Evolutionary conservation across 1,140 invertebrate species (phyloP).

Genomic region (Xylocopa sonorina): DNA sequence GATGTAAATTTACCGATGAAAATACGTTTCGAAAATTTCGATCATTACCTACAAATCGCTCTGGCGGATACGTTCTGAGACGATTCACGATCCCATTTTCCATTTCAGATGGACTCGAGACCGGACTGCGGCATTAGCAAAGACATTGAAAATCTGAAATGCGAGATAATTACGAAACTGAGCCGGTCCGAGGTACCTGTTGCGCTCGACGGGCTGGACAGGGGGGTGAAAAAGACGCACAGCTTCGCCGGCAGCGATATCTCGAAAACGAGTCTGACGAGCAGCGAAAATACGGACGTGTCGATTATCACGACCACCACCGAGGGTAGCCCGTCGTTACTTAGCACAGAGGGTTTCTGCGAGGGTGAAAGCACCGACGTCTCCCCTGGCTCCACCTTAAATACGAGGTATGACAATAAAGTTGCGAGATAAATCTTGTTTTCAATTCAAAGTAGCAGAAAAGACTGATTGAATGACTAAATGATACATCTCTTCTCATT

Average conservation of each 20-base stretch:
- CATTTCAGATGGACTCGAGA: constrained; percentile 39
- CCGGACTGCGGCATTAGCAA: constrained; percentile 68
- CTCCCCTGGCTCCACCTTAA: constrained; percentile 75
- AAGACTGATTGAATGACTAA: too few species aligned
- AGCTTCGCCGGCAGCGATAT: constrained; percentile 80
- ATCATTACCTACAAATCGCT: too few species aligned
- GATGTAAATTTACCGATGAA: too few species aligned
- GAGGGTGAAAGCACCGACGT: constrained; percentile 78
- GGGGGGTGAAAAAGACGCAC: constrained; percentile 76
- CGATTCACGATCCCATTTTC: neutral
- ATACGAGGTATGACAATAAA: too few species aligned
- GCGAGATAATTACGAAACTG: constrained; percentile 76
- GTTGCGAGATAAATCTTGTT: too few species aligned
- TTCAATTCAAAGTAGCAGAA: too few species aligned
- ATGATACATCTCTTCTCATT: too few species aligned
- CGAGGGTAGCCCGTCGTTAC: constrained; percentile 77
- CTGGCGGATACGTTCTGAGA: too few species aligned
- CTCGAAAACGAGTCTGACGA: constrained; percentile 78
- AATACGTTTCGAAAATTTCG: too few species aligned
- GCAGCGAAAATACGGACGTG: constrained; percentile 77
- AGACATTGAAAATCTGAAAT: constrained; percentile 75
- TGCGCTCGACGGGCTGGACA: constrained; percentile 51
- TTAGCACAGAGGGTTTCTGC: constrained; percentile 80
- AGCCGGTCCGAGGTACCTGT: constrained; percentile 57
- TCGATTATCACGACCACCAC: constrained; percentile 77